These are phyloP conservation scores for Heloderma charlesbogerti DNA, from an alignment of 2,113 vertebrate species.

Conservation along the genomic window DNA sequence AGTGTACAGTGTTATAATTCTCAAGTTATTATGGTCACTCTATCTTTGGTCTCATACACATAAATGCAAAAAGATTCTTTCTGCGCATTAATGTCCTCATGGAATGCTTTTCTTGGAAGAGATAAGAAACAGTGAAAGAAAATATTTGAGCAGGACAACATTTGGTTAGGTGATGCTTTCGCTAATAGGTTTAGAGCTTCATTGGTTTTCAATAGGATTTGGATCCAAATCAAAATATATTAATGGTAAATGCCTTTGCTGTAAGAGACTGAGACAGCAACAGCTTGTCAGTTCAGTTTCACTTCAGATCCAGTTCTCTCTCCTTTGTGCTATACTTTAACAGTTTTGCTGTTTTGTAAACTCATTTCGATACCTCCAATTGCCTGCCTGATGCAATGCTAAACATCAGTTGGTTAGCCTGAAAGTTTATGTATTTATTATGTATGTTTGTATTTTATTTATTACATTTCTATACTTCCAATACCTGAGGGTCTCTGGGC, in stretches of 20 bases:
- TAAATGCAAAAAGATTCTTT: slow-evolving; percentile 65
- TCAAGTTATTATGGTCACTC: slow-evolving; percentile 69
- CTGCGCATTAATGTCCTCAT: slow-evolving; percentile 50
- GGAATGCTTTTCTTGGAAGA: slow-evolving; percentile 58
- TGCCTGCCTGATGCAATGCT: background rate
- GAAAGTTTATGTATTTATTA: background rate
- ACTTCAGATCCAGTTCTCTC: slow-evolving; percentile 39
- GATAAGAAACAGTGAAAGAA: slow-evolving; percentile 59
- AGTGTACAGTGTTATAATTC: slow-evolving; percentile 71
- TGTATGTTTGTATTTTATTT: too few species aligned
- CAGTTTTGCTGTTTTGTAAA: background rate
- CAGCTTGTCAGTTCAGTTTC: background rate
- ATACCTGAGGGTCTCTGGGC: too few species aligned
- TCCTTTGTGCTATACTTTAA: background rate
- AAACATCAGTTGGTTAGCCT: background rate
- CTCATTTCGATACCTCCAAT: background rate
- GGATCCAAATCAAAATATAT: slow-evolving; percentile 61
- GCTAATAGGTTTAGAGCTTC: slow-evolving; percentile 40
- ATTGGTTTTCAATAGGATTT: slow-evolving; percentile 42
- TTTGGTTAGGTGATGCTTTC: background rate
- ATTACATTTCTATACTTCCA: too few species aligned
- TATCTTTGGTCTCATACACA: slow-evolving; percentile 64
- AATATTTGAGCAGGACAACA: slow-evolving; percentile 58
- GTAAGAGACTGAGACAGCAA: background rate
- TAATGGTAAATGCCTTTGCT: background rate